Evolutionary conservation across 1,140 invertebrate species (phyloP).

Genomic region (Neotoxoptera formosana): DNA sequence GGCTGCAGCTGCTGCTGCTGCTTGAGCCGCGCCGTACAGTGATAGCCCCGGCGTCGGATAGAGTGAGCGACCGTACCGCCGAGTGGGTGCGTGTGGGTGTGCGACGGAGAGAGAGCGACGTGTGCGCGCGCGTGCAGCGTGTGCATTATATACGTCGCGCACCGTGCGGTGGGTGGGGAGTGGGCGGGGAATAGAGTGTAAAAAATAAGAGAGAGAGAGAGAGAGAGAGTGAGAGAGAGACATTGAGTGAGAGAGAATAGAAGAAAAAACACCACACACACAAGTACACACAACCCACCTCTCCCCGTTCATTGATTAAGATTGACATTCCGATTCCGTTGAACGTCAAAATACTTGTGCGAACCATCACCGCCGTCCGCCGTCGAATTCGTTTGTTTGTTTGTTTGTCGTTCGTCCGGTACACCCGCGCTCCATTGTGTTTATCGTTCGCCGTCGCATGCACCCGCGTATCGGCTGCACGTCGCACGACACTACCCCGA

Average conservation of each 20-base stretch:
- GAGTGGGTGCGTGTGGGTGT: conserved; percentile 4
- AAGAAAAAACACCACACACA: not conserved
- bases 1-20: not conserved
- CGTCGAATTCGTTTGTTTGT: not conserved
- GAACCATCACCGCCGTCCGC: not conserved
- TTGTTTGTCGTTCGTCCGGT: not conserved
- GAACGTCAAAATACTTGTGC: not conserved
- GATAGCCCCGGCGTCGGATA: not conserved
- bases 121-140: not conserved
- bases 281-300: conserved; percentile 5
- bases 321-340: conserved; percentile 56
- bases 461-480: not conserved
- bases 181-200: not conserved
- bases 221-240: no score
- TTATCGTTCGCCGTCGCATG: not conserved
- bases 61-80: conserved; percentile 13
- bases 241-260: not conserved
- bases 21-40: not conserved
- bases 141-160: not conserved
- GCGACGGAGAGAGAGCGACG: not conserved
- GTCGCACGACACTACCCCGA: not conserved
- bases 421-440: not conserved
- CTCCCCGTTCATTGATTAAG: conserved; percentile 51
- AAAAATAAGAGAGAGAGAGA: not conserved
- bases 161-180: no score